phyloP scores from a whole-genome alignment of 2,113 vertebrate genomes.

The Zeus faber region DNA sequence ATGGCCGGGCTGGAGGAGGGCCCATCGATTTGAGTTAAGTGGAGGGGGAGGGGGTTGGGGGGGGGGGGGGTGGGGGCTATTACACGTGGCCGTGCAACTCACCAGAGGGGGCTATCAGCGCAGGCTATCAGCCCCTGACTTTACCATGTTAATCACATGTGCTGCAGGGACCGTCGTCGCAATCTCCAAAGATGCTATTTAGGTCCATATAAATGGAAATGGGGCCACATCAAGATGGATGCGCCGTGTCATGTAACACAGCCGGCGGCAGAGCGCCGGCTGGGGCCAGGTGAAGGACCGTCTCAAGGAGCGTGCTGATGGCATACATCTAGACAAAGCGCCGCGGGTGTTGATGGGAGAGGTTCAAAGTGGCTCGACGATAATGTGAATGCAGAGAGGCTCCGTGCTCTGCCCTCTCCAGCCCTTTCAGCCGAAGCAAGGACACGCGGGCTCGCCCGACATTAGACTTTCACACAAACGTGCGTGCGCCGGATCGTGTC shows the following conservation, averaged over 20 bases:
- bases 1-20: conserved; percentile 58
- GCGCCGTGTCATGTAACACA: conserved; percentile 9
- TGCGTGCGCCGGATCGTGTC: no score
- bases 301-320: conserved; percentile 18
- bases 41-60: conserved; percentile 26
- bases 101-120: conserved; percentile 40
- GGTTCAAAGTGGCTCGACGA: no score
- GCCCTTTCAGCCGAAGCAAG: neutral
- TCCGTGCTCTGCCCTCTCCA: neutral
- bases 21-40: conserved; percentile 72
- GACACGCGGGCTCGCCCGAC: no score
- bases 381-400: no score
- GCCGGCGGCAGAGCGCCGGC: conserved; percentile 10
- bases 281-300: conserved; percentile 39
- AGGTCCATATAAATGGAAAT: conserved; percentile 66
- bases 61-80: conserved; percentile 17
- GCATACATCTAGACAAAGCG: conserved; percentile 7
- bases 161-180: conserved; percentile 41
- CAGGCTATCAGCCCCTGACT: conserved; percentile 44
- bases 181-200: conserved; percentile 52
- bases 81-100: conserved; percentile 37
- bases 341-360: no score
- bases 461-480: no score
- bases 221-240: conserved; percentile 36
- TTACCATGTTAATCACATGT: conserved; percentile 63